Evolutionary conservation across 2,113 vertebrate species (phyloP), one percentile per base, ranked within the genome.

Genomic region (Tor tambroides): DNA sequence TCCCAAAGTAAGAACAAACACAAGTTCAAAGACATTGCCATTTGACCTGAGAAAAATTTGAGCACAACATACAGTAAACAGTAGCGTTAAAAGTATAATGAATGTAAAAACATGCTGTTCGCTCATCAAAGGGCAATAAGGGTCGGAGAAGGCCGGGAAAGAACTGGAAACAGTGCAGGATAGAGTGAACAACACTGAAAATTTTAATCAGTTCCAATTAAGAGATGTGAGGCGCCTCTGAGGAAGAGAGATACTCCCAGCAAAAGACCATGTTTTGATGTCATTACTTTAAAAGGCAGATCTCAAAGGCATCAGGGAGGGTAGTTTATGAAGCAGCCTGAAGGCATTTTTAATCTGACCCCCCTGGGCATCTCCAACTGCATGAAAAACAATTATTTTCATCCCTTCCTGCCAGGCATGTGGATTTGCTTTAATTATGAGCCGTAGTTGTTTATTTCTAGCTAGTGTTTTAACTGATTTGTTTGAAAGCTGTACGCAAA

Each of bases 171-270:
- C 59, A 32, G 41, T 15, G 26, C 26, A 71, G 2, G 28, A 65
- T 28, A 0, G 8, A 51, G 41, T 65, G 28, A 83, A 83, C 38
- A 32, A 51, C 80, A 83, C 6, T 59, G 8, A 35, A 59, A 38
- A 59, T 26, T 84, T 59, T 84, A 84, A 84, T 84, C 46, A 84
- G 67, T 49, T 41, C 67, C 49, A 84, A 84, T 84, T 74, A 84
- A 49, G 30, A 84, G 82, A n/a, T 32, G 32, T 17, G 4, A 74
- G 21, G 28, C 28, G 9, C 23, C 80, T 83, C 69, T 83, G 80
- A 83, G 80, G 21, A 71, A 49, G 80, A 51, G 26, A 67, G 35
- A 82, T 35, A 82, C 14, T 82, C 9, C 14, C 38, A 28, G 56
- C 26, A 46, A 67, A 56, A 84, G 69, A 84, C 6, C 21, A 41